Conservation (phyloP, 2,888 invertebrate genomes). For the Hirtodrosophila alboralis region DNA sequence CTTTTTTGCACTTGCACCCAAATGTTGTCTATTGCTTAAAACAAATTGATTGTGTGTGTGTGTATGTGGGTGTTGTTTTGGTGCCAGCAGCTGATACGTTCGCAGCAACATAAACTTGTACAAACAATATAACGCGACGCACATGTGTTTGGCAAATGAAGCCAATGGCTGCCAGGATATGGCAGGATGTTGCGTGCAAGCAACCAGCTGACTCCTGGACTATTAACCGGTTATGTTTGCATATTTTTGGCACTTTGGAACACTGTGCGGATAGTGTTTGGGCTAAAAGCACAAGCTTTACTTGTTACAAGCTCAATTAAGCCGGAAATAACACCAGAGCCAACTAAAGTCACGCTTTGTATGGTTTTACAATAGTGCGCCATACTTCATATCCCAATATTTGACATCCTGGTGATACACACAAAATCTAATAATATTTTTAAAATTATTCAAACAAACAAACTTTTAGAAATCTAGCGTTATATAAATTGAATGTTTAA, state of each 20-base stretch:
- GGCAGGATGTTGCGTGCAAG: conserved; percentile 31
- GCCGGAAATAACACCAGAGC: conserved; percentile 73
- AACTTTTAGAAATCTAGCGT: no score
- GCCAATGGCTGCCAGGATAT: conserved; percentile 41
- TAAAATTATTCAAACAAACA: no score
- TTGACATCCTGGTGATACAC: conserved; percentile 27
- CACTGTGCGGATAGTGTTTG: conserved; percentile 23
- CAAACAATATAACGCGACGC: conserved; percentile 49
- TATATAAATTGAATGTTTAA: no score
- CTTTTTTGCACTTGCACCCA: conserved; percentile 37
- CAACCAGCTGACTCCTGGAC: neutral
- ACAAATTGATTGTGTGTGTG: conserved; percentile 25
- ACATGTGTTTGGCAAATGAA: conserved; percentile 55
- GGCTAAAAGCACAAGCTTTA: conserved; percentile 63
- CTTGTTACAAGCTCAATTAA: conserved; percentile 78
- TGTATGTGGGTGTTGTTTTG: conserved; percentile 18
- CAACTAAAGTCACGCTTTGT: conserved; percentile 76
- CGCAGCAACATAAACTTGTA: conserved; percentile 58
- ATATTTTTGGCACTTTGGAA: conserved; percentile 40
- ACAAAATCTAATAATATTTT: no score
- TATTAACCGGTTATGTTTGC: conserved; percentile 48
- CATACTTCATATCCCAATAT: conserved; percentile 13
- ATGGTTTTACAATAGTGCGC: conserved; percentile 56
- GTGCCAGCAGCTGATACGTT: conserved; percentile 46
- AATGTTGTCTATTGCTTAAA: conserved; percentile 46